phyloP scores from a whole-genome alignment of 2,113 vertebrate genomes.

The Brienomyrus brachyistius region DNA sequence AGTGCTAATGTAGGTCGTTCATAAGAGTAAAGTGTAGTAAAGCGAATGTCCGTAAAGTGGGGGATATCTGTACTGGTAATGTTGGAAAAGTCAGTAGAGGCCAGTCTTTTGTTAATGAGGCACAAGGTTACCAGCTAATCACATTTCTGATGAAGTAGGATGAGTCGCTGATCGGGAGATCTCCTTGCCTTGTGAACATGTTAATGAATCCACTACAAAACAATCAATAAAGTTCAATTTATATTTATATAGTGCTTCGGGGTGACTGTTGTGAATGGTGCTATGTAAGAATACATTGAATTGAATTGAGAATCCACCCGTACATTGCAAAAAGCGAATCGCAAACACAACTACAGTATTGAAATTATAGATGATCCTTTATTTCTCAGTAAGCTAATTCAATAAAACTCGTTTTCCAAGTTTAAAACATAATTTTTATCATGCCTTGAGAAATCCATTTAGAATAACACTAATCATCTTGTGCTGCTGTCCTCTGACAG shows the following conservation, averaged over 20 bases:
- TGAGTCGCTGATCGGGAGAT: not conserved
- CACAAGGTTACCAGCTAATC: not conserved
- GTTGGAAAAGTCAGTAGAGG: not conserved
- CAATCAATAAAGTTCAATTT: not conserved
- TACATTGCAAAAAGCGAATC: not conserved
- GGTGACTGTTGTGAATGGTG: not conserved
- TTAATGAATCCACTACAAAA: not conserved
- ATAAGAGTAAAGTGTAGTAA: not conserved
- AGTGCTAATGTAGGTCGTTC: too few species aligned
- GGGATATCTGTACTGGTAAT: not conserved
- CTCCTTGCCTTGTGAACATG: not conserved
- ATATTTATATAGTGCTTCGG: not conserved
- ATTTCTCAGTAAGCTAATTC: not conserved
- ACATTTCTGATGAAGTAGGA: not conserved
- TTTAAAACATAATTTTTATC: not conserved
- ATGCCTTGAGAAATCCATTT: not conserved
- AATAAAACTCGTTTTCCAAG: not conserved
- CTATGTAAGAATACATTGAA: not conserved
- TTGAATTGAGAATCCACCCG: not conserved
- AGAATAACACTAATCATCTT: not conserved
- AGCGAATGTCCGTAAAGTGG: not conserved
- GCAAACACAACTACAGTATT: not conserved
- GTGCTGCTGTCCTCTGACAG: conserved; percentile 34
- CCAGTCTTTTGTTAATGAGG: not conserved
- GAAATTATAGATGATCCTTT: not conserved